phyloP scores from a whole-genome alignment of 2,888 invertebrate species.

The Tribolium freemani region DNA sequence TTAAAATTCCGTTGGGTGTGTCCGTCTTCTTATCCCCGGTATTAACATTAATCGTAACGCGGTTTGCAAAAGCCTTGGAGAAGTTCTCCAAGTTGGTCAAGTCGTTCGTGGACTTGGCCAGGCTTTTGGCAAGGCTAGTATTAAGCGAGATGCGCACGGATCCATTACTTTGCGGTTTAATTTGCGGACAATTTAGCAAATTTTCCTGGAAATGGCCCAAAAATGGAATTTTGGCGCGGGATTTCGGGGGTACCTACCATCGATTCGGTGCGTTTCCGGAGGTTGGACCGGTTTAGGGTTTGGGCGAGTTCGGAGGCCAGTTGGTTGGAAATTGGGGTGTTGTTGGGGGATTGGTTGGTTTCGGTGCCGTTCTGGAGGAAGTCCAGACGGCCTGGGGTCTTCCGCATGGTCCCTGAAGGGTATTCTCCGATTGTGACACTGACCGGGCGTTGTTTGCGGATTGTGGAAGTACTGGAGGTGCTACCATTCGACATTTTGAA shows the following conservation, averaged over 20 bases:
- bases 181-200: constrained; percentile 60
- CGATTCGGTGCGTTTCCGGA: constrained; percentile 80
- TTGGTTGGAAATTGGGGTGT: constrained; percentile 74
- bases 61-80: constrained; percentile 56
- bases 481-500: constrained; percentile 68
- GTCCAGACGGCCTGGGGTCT: constrained; percentile 80
- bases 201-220: constrained; percentile 61
- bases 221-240: not conserved
- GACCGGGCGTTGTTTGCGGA: constrained; percentile 74
- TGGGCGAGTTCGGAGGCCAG: constrained; percentile 82
- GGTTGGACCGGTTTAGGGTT: constrained; percentile 83
- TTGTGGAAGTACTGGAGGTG: constrained; percentile 65
- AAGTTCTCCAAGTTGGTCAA: constrained; percentile 54
- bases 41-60: constrained; percentile 64
- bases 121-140: constrained; percentile 58
- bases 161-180: constrained; percentile 65
- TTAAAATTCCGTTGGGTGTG: constrained; percentile 70
- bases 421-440: constrained; percentile 81
- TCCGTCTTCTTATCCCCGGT: constrained; percentile 59
- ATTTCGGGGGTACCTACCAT: constrained; percentile 69
- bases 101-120: constrained; percentile 64
- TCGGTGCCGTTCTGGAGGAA: constrained; percentile 72
- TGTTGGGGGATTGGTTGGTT: constrained; percentile 41
- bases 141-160: constrained; percentile 65
- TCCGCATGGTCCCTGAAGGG: constrained; percentile 71